Percentiles rank a stretch among this genome's conserved stretches.
phyloP scores from a whole-genome alignment of 1,140 invertebrate genomes.

The Drosophila leontia region DNA sequence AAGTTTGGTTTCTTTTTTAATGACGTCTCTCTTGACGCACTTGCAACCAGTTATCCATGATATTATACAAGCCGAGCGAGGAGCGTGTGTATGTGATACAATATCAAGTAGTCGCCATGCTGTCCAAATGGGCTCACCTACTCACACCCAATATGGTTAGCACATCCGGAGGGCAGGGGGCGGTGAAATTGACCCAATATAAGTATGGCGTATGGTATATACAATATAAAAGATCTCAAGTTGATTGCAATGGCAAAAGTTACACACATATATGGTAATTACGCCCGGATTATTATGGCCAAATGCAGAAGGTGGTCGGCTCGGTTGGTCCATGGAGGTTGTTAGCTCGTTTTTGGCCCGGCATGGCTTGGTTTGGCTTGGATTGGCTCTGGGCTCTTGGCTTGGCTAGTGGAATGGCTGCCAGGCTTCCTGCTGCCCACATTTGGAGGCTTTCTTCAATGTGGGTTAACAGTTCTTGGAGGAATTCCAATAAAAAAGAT shows the following conservation, averaged over 20 bases:
- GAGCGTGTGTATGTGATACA: conserved; percentile 23
- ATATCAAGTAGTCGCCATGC: conserved; percentile 45
- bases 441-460: conserved; percentile 52
- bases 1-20: conserved; percentile 27
- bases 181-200: conserved; percentile 44
- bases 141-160: conserved; percentile 6
- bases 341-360: conserved; percentile 12
- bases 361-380: neutral
- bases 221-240: conserved; percentile 55
- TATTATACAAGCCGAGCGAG: conserved; percentile 9
- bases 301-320: conserved; percentile 53
- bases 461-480: conserved; percentile 76
- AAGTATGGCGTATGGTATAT: conserved; percentile 18
- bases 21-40: conserved; percentile 32
- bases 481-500: conserved; percentile 39
- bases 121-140: conserved; percentile 43
- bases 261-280: conserved; percentile 73
- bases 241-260: conserved; percentile 56
- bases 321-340: conserved; percentile 15
- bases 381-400: conserved; percentile 1
- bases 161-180: conserved; percentile 1
- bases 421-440: conserved; percentile 60
- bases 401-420: neutral
- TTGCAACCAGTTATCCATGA: conserved; percentile 33
- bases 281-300: conserved; percentile 61